A percentile compares a stretch with the other conserved stretches of the same genome.
Evolutionary conservation across 1,140 invertebrate genomes (phyloP).

Genomic region (Trinorchestia longiramus): DNA sequence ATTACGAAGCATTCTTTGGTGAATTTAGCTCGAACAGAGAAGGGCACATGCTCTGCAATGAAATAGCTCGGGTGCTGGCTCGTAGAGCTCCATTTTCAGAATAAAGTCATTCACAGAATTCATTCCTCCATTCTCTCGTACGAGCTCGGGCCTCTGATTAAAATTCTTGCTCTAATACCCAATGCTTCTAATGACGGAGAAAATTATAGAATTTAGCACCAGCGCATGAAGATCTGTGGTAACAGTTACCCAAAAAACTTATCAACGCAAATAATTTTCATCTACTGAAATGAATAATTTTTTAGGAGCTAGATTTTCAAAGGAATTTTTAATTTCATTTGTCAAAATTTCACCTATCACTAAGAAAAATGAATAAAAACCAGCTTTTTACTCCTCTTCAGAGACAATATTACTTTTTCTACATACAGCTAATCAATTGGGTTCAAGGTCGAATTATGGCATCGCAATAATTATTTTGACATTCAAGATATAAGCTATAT

Average conservation of each 20-base stretch:
- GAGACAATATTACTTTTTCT: too few relatives aligned
- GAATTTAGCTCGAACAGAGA: neutral
- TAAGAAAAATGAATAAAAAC: too few relatives aligned
- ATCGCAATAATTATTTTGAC: too few relatives aligned
- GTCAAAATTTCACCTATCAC: too few relatives aligned
- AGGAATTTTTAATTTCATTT: too few relatives aligned
- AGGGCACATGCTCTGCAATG: neutral
- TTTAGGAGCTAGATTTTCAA: too few relatives aligned
- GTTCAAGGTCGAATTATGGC: too few relatives aligned
- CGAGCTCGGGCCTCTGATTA: neutral
- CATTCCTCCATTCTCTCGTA: neutral
- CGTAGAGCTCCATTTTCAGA: neutral
- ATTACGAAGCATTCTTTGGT: neutral
- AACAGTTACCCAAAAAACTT: neutral
- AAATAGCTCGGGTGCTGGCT: neutral
- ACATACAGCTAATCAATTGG: too few relatives aligned
- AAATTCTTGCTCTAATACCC: neutral
- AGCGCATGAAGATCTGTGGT: neutral
- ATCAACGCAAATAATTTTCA: neutral
- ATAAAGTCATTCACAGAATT: conserved; percentile 4
- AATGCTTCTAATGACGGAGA: neutral
- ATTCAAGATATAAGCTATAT: too few relatives aligned
- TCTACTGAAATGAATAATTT: neutral
- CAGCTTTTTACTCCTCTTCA: too few relatives aligned
- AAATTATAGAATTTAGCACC: neutral